A percentile compares a stretch with the other conserved stretches of the same genome.
These are phyloP conservation scores for Alosa alosa DNA, from an alignment of 2,113 vertebrate genomes.

Conservation along the genomic window DNA sequence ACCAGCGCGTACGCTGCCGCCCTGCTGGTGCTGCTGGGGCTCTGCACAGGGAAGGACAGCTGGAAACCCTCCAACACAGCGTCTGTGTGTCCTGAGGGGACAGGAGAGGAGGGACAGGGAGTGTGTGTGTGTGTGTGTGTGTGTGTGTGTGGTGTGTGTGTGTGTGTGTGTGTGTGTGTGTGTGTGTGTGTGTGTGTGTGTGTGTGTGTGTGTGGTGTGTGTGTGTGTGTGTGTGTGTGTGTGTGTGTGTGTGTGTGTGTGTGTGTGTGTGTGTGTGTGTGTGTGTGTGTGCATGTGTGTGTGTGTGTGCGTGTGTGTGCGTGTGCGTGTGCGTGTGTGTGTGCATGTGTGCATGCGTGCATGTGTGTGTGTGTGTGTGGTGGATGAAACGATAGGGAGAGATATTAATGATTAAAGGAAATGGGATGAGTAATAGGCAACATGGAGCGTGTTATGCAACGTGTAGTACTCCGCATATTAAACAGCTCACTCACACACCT, in stretches of 20 bases:
- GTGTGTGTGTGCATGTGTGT: neutral
- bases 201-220: neutral
- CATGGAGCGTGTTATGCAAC: neutral
- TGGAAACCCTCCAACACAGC: neutral
- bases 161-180: neutral
- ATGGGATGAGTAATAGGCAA: neutral
- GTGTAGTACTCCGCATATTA: neutral
- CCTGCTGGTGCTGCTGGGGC: slow-evolving; percentile 55
- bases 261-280: neutral
- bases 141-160: neutral
- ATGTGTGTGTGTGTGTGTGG: neutral
- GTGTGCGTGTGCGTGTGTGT: neutral
- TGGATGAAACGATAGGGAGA: neutral
- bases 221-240: neutral
- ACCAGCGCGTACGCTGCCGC: slow-evolving; percentile 89
- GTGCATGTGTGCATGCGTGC: neutral
- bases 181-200: neutral
- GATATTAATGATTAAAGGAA: neutral
- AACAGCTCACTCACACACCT: neutral
- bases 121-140: neutral
- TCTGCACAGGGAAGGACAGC: neutral
- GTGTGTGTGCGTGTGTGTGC: neutral
- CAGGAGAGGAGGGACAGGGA: neutral
- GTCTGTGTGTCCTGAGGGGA: neutral
- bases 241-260: neutral